Percentiles rank a stretch among this genome's conserved stretches.
Conservation (phyloP, 1,140 invertebrate genomes). For the Latrodectus geometricus region DNA sequence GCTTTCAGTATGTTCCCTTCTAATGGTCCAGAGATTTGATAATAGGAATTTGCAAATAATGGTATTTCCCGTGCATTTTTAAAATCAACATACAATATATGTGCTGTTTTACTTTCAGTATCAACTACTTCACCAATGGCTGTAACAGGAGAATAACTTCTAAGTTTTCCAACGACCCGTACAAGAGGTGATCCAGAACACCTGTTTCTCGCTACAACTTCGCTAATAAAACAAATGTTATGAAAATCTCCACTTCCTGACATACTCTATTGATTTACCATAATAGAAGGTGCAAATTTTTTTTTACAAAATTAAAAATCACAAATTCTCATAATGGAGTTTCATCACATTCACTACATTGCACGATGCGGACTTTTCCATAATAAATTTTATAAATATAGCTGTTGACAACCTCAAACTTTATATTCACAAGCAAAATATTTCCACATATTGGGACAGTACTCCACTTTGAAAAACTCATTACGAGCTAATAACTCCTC, state of each 20-base stretch:
- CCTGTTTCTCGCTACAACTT: not conserved
- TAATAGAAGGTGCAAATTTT: too few relatives aligned
- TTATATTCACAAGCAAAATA: too few relatives aligned
- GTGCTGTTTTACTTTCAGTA: not conserved
- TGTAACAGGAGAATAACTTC: not conserved
- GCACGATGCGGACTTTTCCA: too few relatives aligned
- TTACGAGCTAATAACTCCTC: too few relatives aligned
- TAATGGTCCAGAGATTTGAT: constrained; percentile 12
- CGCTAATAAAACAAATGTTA: constrained; percentile 31
- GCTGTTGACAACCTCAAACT: too few relatives aligned
- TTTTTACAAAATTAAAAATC: not conserved
- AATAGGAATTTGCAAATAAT: not conserved
- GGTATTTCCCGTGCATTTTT: not conserved
- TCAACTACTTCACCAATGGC: not conserved
- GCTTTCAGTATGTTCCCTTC: not conserved
- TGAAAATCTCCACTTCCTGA: not conserved
- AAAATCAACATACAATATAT: constrained; percentile 4
- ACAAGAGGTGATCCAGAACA: not conserved
- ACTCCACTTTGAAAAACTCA: too few relatives aligned
- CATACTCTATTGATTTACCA: not conserved
- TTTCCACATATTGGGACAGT: too few relatives aligned
- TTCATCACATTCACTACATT: not conserved
- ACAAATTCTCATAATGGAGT: not conserved
- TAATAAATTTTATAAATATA: too few relatives aligned
- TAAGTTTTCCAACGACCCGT: constrained; percentile 25